Conservation (phyloP, 1,140 invertebrate species). For the Druon quercuslanigerum region DNA sequence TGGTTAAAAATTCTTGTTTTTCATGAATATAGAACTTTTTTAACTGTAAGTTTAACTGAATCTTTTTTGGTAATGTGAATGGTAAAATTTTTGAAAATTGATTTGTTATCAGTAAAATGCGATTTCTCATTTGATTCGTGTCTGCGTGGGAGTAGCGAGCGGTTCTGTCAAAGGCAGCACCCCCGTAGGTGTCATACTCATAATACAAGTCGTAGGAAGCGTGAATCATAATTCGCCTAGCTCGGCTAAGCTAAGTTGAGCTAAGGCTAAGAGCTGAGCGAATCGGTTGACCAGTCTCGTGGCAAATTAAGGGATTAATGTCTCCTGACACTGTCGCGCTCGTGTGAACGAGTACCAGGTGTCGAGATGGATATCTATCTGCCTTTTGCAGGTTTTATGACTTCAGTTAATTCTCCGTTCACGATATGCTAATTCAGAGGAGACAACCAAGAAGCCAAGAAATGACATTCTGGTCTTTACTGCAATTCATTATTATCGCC, state of each 20-base stretch:
- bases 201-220: neutral
- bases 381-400: conserved; percentile 20
- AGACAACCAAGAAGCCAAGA: conserved; percentile 12
- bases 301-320: no score
- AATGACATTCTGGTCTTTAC: neutral
- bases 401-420: conserved; percentile 1
- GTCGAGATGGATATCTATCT: conserved; percentile 24
- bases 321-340: no score
- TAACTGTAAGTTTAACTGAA: no score
- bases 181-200: conserved; percentile 8
- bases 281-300: neutral
- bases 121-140: no score
- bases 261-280: neutral
- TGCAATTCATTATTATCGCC: conserved; percentile 6
- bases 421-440: conserved; percentile 4
- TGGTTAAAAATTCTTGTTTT: no score
- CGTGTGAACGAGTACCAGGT: neutral
- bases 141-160: no score
- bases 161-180: no score
- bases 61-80: no score
- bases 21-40: no score
- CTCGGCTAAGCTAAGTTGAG: neutral
- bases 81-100: no score
- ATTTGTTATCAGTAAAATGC: no score
- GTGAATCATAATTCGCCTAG: conserved; percentile 9